A percentile compares a stretch with the other conserved stretches of the same genome.
phyloP scores from a whole-genome alignment of 2,797 vertebrate species.

The Sylvia borin region DNA sequence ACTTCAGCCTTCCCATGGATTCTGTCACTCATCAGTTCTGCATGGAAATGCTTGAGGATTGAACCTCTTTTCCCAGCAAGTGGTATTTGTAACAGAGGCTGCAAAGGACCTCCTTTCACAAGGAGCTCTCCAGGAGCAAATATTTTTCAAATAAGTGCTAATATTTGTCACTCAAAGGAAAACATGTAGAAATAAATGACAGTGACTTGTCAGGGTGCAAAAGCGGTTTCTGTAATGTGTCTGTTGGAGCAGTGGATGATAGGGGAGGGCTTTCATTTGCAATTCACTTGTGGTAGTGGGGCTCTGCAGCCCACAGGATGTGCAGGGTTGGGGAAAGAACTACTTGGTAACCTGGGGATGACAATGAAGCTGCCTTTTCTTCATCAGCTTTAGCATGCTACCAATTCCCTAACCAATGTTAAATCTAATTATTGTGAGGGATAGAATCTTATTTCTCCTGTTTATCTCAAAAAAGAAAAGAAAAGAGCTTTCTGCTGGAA shows the following conservation, averaged over 20 bases:
- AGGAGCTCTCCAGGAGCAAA: not conserved
- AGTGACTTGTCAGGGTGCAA: not conserved
- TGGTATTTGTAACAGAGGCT: not conserved
- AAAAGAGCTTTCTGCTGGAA: not conserved
- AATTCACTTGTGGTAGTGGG: not conserved
- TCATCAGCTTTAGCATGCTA: not conserved
- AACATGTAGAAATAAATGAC: not conserved
- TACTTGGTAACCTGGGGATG: not conserved
- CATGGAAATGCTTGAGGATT: not conserved
- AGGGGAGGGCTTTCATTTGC: not conserved
- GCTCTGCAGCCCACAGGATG: not conserved
- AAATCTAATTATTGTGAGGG: not conserved
- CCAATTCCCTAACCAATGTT: not conserved
- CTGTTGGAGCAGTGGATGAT: not conserved
- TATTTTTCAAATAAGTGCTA: not conserved
- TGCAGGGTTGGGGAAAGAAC: not conserved
- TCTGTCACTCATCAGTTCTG: not conserved
- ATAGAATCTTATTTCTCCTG: not conserved
- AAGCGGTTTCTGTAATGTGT: not conserved
- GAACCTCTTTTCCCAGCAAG: not conserved
- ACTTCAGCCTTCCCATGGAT: not conserved
- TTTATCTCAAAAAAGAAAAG: not conserved
- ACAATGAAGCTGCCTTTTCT: not conserved
- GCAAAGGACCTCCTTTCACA: not conserved
- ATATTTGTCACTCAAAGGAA: not conserved